Evolutionary conservation across 2,888 invertebrate species (phyloP).

Genomic region (Copidosoma aretas): DNA sequence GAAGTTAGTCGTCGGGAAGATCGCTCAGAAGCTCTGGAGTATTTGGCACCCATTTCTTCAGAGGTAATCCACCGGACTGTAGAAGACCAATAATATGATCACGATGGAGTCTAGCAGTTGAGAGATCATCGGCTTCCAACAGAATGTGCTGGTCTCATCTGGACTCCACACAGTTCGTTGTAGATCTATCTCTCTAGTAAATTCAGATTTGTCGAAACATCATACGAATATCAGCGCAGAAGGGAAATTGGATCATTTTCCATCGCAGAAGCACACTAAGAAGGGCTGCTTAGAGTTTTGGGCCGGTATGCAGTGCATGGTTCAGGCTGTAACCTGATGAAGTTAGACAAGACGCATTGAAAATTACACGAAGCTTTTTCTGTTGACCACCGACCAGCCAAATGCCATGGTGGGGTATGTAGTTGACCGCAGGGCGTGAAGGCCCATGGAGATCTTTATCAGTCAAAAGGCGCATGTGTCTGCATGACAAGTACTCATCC

Average conservation of each 20-base stretch:
- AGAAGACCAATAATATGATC: slow-evolving; percentile 22
- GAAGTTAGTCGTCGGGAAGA: background rate
- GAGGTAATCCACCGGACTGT: background rate
- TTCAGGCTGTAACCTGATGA: too few relatives aligned
- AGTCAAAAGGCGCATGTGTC: slow-evolving; percentile 3
- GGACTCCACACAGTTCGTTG: background rate
- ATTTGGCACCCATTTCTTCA: slow-evolving; percentile 18
- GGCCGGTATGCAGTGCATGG: too few relatives aligned
- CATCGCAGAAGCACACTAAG: slow-evolving; percentile 4
- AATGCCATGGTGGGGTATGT: too few relatives aligned
- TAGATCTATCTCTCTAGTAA: background rate
- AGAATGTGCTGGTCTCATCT: background rate
- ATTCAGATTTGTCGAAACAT: slow-evolving; percentile 3
- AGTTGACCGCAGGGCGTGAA: too few relatives aligned
- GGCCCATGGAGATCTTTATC: background rate
- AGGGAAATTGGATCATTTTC: background rate
- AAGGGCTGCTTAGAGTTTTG: background rate
- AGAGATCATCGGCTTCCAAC: background rate
- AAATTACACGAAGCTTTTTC: background rate
- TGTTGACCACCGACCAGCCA: slow-evolving; percentile 5
- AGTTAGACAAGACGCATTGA: slow-evolving; percentile 6
- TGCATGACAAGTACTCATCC: background rate
- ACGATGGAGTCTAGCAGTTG: background rate
- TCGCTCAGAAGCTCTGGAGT: too few relatives aligned
- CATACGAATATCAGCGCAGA: background rate